Conservation (phyloP, 2,113 vertebrate species). For the Myiagra hebetior region DNA sequence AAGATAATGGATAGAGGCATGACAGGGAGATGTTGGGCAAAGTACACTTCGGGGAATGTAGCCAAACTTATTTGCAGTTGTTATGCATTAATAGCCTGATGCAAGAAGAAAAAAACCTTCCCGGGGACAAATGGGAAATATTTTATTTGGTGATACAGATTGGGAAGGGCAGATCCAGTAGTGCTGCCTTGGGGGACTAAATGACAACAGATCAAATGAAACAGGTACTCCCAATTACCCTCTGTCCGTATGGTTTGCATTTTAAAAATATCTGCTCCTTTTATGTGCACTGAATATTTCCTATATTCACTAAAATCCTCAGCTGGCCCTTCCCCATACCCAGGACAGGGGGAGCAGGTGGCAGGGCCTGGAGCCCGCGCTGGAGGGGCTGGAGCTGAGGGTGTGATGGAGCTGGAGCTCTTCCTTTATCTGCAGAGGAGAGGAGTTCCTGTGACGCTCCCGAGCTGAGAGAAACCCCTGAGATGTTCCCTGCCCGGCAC, state of each 20-base stretch:
- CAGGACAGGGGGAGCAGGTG: background rate
- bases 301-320: background rate
- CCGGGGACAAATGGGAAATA: background rate
- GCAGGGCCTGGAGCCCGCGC: background rate
- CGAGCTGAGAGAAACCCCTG: too few relatives aligned
- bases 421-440: background rate
- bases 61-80: slow-evolving; percentile 15
- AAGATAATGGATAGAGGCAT: background rate
- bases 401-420: background rate
- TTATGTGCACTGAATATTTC: background rate
- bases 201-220: background rate
- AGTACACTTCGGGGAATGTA: background rate
- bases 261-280: background rate
- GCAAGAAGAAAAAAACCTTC: background rate
- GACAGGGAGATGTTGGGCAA: background rate
- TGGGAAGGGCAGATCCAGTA: background rate
- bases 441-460: too few relatives aligned
- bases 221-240: background rate
- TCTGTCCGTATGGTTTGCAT: background rate
- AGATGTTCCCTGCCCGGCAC: too few relatives aligned
- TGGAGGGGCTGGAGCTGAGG: background rate
- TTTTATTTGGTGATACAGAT: background rate
- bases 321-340: background rate
- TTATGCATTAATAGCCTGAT: background rate
- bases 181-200: background rate